These are phyloP conservation scores for Ypsolopha scabrella DNA, from an alignment of 2,888 invertebrate species.

Conservation along the genomic window DNA sequence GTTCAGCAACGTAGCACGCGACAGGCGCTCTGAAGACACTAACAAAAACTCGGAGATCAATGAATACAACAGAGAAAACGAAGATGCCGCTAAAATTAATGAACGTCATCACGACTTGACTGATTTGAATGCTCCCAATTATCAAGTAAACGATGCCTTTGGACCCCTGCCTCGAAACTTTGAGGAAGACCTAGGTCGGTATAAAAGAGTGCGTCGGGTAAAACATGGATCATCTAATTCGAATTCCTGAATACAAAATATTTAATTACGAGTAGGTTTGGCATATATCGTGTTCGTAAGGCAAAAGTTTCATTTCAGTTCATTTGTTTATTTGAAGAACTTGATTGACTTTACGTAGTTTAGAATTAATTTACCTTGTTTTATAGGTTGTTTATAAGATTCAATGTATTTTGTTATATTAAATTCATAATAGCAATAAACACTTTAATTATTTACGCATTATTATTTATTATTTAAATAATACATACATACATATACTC, in stretches of 20 bases:
- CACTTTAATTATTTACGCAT: neutral
- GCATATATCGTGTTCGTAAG: too few relatives aligned
- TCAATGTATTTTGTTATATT: conserved; percentile 17
- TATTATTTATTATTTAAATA: too few relatives aligned
- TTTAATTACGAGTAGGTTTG: too few relatives aligned
- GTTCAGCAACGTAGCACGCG: conserved; percentile 34
- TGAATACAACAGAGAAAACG: conserved; percentile 5
- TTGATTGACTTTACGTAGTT: conserved; percentile 13
- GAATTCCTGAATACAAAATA: too few relatives aligned
- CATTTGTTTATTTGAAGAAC: too few relatives aligned
- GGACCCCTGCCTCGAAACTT: conserved; percentile 36
- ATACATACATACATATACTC: too few relatives aligned
- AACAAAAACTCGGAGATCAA: conserved; percentile 9
- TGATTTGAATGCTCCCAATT: conserved; percentile 24
- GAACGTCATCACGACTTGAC: too few relatives aligned
- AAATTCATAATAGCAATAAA: conserved; percentile 1
- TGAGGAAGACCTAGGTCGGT: conserved; percentile 40
- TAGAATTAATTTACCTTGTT: conserved; percentile 19
- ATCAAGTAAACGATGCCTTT: conserved; percentile 44
- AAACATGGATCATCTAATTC: conserved; percentile 15
- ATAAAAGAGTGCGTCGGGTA: conserved; percentile 49
- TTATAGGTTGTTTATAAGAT: conserved; percentile 31
- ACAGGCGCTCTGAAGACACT: conserved; percentile 25
- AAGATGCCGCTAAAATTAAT: conserved; percentile 9
- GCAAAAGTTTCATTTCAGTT: too few relatives aligned